These are phyloP conservation scores for Illadopsis cleaveri DNA, from an alignment of 2,113 vertebrate genomes.

Conservation along the genomic window DNA sequence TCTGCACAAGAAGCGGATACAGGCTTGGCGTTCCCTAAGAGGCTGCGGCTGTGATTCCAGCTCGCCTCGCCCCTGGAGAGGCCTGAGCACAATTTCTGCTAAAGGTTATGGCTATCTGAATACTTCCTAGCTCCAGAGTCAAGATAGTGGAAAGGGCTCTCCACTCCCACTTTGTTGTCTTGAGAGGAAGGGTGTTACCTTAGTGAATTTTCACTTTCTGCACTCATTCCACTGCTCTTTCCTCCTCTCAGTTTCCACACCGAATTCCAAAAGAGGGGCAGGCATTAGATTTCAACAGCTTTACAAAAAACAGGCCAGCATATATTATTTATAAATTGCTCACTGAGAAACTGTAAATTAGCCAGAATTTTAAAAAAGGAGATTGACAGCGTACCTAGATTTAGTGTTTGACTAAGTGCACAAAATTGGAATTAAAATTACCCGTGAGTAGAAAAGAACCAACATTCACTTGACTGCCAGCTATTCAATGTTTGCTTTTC, in stretches of 20 bases:
- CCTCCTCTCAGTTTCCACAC: background rate
- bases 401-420: background rate
- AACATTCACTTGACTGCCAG: background rate
- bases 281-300: background rate
- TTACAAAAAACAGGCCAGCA: background rate
- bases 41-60: background rate
- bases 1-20: background rate
- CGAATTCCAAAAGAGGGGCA: background rate
- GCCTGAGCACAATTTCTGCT: background rate
- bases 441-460: background rate
- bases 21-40: background rate
- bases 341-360: background rate
- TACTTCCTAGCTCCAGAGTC: background rate
- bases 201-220: background rate
- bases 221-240: background rate
- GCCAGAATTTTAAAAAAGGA: background rate
- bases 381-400: background rate
- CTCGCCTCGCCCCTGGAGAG: background rate
- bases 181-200: background rate
- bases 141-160: background rate
- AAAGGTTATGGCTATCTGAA: background rate
- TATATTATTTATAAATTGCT: background rate
- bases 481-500: background rate
- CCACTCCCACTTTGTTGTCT: background rate
- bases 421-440: constrained; percentile 23